A percentile compares a stretch with the other conserved stretches of the same genome.
Conservation (phyloP, 2,797 vertebrate genomes). For the Epinephelus malabaricus region DNA sequence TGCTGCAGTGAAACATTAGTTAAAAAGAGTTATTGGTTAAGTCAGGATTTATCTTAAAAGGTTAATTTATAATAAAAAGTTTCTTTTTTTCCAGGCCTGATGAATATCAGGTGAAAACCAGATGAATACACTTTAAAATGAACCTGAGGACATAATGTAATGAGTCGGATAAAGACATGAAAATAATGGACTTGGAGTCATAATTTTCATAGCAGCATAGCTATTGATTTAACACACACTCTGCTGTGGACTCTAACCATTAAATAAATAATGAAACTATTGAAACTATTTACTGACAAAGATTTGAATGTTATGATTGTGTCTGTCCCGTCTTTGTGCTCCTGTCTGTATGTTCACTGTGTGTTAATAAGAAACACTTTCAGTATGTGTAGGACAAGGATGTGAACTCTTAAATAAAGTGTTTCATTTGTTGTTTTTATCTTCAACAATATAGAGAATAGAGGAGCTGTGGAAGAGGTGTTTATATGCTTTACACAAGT, state of each 20-base stretch:
- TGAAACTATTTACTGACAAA: background rate
- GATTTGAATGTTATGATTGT: background rate
- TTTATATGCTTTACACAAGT: background rate
- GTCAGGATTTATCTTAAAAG: background rate
- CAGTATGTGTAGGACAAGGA: background rate
- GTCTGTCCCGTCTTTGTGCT: background rate
- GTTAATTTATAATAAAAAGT: background rate
- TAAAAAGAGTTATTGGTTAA: no score
- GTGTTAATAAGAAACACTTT: background rate
- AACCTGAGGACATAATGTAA: background rate
- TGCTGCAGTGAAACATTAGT: no score
- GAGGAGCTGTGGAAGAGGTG: background rate
- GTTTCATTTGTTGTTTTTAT: conserved; percentile 22
- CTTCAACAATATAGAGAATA: background rate
- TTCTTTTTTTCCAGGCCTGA: background rate
- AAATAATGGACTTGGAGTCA: background rate
- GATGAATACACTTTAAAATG: background rate
- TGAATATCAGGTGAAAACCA: background rate
- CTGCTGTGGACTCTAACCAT: background rate
- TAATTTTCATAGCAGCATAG: background rate
- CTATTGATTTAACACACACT: background rate
- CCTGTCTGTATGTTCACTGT: background rate
- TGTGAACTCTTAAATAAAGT: conserved; percentile 37
- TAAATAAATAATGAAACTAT: background rate
- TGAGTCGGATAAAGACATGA: background rate